Conservation (phyloP, 1,140 invertebrate species). For the Drosophila aff. region DNA sequence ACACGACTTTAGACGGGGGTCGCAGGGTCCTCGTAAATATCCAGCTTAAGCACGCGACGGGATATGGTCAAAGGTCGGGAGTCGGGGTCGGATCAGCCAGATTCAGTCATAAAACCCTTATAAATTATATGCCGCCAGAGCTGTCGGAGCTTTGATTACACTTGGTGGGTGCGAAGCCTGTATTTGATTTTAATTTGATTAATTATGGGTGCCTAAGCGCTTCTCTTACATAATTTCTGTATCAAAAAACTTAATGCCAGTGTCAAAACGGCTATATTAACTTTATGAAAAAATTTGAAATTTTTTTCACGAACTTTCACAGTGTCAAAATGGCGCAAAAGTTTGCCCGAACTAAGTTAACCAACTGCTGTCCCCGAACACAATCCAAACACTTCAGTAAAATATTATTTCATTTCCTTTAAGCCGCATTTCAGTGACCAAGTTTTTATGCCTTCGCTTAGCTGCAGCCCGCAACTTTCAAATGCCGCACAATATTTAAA, state of each 20-base stretch:
- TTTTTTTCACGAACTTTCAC: slow-evolving; percentile 16
- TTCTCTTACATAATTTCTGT: neutral
- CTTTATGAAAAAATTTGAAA: neutral
- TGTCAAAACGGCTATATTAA: slow-evolving; percentile 6
- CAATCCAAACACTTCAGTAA: slow-evolving; percentile 31
- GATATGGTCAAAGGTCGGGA: slow-evolving; percentile 46
- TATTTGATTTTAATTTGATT: slow-evolving; percentile 29
- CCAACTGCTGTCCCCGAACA: slow-evolving; percentile 19
- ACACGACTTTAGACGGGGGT: slow-evolving; percentile 43
- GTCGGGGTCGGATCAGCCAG: slow-evolving; percentile 24
- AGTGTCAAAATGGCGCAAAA: slow-evolving; percentile 22
- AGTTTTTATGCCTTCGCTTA: slow-evolving; percentile 31
- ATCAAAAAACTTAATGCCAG: slow-evolving; percentile 3
- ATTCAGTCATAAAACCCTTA: slow-evolving; percentile 48
- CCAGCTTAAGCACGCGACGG: slow-evolving; percentile 35
- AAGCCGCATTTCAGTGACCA: slow-evolving; percentile 41
- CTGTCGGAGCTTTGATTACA: slow-evolving; percentile 18
- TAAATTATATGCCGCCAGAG: slow-evolving; percentile 34
- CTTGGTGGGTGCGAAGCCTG: slow-evolving; percentile 1
- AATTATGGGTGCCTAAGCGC: slow-evolving; percentile 11
- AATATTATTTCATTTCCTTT: slow-evolving; percentile 50
- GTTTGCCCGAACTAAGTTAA: slow-evolving; percentile 14
- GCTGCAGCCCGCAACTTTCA: slow-evolving; percentile 40
- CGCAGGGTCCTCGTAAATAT: slow-evolving; percentile 41
- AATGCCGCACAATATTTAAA: slow-evolving; percentile 53